These are phyloP conservation scores for Belgica antarctica DNA, from an alignment of 2,888 invertebrate species.

Conservation along the genomic window DNA sequence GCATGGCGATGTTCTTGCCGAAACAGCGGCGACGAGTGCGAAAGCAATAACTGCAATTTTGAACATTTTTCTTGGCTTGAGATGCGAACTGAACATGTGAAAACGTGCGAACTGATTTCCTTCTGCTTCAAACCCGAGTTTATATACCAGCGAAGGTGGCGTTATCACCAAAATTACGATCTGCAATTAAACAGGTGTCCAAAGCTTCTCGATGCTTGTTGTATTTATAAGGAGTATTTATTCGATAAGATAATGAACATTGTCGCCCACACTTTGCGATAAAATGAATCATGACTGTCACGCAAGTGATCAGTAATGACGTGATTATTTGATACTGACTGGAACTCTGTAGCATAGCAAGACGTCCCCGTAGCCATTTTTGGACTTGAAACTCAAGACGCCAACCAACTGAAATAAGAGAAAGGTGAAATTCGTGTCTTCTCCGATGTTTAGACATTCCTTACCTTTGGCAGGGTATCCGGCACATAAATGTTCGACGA, in stretches of 20 bases:
- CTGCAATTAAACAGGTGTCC: constrained; percentile 16
- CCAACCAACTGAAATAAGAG: background rate
- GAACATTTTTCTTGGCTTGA: background rate
- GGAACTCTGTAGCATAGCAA: constrained; percentile 17
- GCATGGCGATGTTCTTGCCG: background rate
- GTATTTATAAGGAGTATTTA: constrained; percentile 1
- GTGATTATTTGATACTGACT: too few relatives aligned
- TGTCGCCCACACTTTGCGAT: background rate
- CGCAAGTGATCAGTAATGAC: background rate
- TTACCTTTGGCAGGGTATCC: background rate
- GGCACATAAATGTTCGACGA: background rate
- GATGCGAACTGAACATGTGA: background rate
- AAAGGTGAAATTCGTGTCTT: background rate
- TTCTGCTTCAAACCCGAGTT: background rate
- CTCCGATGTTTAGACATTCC: background rate
- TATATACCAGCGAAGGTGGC: background rate
- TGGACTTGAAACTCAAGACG: background rate
- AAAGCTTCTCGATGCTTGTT: background rate
- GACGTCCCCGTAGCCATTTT: background rate
- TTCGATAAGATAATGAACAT: constrained; percentile 1
- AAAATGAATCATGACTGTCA: background rate
- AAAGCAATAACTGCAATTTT: background rate
- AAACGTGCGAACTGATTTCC: background rate
- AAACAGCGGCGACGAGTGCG: background rate
- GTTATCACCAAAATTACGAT: background rate